These are phyloP conservation scores for Spermophilus dauricus DNA, from an alignment of 2,113 vertebrate species.

Conservation along the genomic window DNA sequence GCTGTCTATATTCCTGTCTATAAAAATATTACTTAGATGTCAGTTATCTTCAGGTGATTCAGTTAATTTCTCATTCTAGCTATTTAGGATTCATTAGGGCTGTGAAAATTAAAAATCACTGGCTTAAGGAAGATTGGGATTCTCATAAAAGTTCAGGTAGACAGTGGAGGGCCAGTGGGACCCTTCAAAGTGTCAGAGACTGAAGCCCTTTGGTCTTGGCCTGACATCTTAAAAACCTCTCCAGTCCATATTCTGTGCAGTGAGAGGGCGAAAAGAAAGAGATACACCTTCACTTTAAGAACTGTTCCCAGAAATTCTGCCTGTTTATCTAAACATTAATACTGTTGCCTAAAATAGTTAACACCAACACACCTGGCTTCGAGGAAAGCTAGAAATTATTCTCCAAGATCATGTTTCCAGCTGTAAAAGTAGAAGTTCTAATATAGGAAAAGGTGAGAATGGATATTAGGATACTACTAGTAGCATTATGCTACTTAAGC, in stretches of 20 bases:
- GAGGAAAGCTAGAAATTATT: neutral
- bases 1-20: neutral
- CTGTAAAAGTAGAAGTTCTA: neutral
- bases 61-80: neutral
- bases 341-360: neutral
- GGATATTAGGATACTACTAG: neutral
- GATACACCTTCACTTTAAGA: neutral
- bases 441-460: neutral
- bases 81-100: neutral
- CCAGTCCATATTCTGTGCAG: neutral
- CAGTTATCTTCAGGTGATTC: constrained; percentile 1
- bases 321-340: neutral
- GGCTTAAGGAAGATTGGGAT: neutral
- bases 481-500: neutral
- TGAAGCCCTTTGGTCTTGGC: neutral
- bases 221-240: neutral
- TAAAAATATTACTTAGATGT: neutral
- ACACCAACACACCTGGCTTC: neutral
- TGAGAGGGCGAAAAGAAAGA: neutral
- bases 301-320: neutral
- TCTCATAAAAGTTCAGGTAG: neutral
- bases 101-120: constrained; percentile 48
- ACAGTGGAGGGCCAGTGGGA: neutral
- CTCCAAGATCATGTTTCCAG: neutral
- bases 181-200: neutral